phyloP scores from a whole-genome alignment of 2,113 vertebrate species.

The Mesocricetus auratus region DNA sequence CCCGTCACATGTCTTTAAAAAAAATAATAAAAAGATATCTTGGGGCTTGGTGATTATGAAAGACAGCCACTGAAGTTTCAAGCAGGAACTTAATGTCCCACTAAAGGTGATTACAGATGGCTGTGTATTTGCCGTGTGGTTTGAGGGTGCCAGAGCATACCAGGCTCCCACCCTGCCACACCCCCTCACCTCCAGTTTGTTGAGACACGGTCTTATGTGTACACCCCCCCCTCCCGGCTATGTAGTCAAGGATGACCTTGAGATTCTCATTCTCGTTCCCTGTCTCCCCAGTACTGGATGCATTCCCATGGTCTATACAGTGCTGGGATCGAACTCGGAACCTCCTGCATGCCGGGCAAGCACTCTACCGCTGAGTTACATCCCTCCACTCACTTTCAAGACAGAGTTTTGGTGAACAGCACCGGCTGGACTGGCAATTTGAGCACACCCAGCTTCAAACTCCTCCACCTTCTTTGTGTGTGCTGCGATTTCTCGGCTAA shows the following conservation, averaged over 20 bases:
- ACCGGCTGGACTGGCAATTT: neutral
- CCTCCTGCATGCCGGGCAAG: too few species aligned
- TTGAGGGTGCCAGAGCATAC: neutral
- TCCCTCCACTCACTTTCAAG: neutral
- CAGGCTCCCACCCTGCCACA: neutral
- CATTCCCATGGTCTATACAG: neutral
- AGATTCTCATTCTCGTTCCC: neutral
- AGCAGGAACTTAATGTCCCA: neutral
- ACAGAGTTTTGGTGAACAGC: neutral
- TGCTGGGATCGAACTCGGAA: neutral
- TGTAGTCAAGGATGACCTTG: neutral
- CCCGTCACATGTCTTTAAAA: neutral
- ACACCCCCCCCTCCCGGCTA: neutral
- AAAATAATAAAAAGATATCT: too few species aligned
- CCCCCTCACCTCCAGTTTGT: neutral
- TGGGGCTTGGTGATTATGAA: neutral
- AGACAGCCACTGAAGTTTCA: neutral
- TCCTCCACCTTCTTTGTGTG: neutral
- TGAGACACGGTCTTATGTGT: neutral
- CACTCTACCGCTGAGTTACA: neutral
- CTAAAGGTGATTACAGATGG: neutral
- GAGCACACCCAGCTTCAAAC: neutral
- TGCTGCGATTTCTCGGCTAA: rapidly evolving
- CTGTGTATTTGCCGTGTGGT: neutral
- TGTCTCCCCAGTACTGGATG: neutral